A percentile compares a stretch with the other conserved stretches of the same genome.
Evolutionary conservation across 2,888 invertebrate genomes (phyloP).

Genomic region (Phalera bucephala): DNA sequence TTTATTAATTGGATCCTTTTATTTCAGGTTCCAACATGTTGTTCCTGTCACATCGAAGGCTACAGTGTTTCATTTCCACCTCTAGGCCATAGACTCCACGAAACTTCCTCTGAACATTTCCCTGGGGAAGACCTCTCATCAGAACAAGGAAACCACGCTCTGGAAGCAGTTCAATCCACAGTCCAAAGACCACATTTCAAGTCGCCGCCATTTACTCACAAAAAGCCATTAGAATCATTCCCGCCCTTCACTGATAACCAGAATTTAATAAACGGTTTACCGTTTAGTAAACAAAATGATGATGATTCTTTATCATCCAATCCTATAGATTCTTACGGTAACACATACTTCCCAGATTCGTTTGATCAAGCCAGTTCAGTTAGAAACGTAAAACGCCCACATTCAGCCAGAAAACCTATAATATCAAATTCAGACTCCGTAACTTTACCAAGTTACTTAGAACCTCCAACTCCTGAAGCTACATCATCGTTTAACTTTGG

Average conservation of each 20-base stretch:
- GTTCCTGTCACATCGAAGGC: conserved; percentile 91
- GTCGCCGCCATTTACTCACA: conserved; percentile 53
- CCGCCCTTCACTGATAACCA: conserved; percentile 52
- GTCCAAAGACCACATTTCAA: conserved; percentile 63
- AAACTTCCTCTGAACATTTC: conserved; percentile 78
- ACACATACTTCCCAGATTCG: conserved; percentile 69
- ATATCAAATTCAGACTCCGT: conserved; percentile 50
- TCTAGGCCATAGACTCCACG: conserved; percentile 76
- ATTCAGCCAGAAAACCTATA: conserved; percentile 45
- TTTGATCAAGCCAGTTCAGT: conserved; percentile 70
- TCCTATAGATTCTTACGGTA: conserved; percentile 71
- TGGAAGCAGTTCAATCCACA: conserved; percentile 70
- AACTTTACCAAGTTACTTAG: conserved; percentile 73
- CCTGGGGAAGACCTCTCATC: conserved; percentile 81
- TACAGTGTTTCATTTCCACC: conserved; percentile 88
- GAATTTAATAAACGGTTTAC: conserved; percentile 62
- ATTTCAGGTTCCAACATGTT: conserved; percentile 88
- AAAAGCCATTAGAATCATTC: conserved; percentile 37
- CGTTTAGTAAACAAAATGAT: conserved; percentile 57
- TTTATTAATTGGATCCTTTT: too few species aligned
- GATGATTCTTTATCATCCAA: conserved; percentile 53
- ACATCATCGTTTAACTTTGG: conserved; percentile 58
- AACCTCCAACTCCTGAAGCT: conserved; percentile 72
- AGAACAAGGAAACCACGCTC: conserved; percentile 72
- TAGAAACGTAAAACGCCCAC: conserved; percentile 64